Evolutionary conservation across 37 sponge, comb jelly and placozoan genomes (phyloP).

Genomic region (Mnemiopsis leidyi): DNA sequence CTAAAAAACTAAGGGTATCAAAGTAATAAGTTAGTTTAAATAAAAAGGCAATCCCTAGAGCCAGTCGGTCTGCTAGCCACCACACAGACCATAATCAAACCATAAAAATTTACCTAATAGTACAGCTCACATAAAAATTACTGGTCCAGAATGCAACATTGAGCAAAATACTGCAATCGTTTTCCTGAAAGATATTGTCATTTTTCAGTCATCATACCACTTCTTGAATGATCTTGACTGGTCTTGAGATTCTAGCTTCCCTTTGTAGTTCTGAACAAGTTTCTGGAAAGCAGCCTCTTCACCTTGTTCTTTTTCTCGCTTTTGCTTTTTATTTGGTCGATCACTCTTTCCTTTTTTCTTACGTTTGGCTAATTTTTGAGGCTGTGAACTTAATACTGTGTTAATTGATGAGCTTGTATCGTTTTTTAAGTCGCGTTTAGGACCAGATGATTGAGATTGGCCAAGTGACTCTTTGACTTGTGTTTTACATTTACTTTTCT

Average conservation of each 20-base stretch:
- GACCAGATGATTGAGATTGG: not conserved
- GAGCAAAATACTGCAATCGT: too few species aligned
- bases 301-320: not conserved
- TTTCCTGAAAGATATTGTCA: not conserved
- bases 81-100: too few species aligned
- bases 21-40: too few species aligned
- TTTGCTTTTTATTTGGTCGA: not conserved
- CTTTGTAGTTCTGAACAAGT: not conserved
- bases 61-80: too few species aligned
- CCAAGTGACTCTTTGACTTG: not conserved
- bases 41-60: too few species aligned
- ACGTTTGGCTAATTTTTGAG: not conserved
- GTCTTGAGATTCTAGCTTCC: not conserved
- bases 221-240: not conserved
- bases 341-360: not conserved
- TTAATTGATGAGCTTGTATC: not conserved
- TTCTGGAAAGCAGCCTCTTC: conserved; percentile 1
- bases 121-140: too few species aligned
- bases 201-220: conserved; percentile 32
- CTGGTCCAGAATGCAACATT: too few species aligned
- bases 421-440: not conserved
- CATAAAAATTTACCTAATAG: too few species aligned
- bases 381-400: not conserved
- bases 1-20: too few species aligned
- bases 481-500: not conserved